Conservation (phyloP, 2,113 vertebrate genomes). For the Polypterus senegalus region DNA sequence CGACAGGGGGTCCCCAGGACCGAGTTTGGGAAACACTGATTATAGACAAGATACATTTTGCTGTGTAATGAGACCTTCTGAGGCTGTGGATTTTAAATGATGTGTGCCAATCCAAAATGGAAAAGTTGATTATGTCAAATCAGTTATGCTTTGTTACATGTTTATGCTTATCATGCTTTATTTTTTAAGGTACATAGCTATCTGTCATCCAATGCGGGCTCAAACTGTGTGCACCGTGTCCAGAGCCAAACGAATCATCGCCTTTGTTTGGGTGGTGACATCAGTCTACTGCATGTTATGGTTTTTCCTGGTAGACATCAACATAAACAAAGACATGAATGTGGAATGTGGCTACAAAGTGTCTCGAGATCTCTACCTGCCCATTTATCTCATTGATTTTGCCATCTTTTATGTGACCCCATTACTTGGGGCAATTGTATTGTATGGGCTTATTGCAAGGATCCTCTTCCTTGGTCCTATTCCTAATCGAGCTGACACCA, state of each 20-base stretch:
- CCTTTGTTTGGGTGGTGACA: constrained; percentile 48
- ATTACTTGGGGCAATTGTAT: constrained; percentile 48
- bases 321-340: constrained; percentile 32
- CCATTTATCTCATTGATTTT: constrained; percentile 68
- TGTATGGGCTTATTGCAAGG: constrained; percentile 56
- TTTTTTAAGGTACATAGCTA: constrained; percentile 51
- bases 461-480: constrained; percentile 51
- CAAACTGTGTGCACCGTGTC: constrained; percentile 56
- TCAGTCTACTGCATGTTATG: constrained; percentile 62
- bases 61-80: too few relatives aligned
- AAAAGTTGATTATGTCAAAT: too few relatives aligned
- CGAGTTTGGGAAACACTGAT: too few relatives aligned
- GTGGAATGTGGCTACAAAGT: constrained; percentile 60
- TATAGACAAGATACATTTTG: too few relatives aligned
- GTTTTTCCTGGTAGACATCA: constrained; percentile 68
- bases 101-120: too few relatives aligned
- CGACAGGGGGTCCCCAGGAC: too few relatives aligned
- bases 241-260: constrained; percentile 55
- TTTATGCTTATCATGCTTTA: not conserved
- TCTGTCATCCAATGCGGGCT: constrained; percentile 58
- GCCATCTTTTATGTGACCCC: constrained; percentile 58
- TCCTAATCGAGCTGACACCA: constrained; percentile 29
- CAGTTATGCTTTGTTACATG: too few relatives aligned
- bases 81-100: too few relatives aligned
- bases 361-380: constrained; percentile 61